Evolutionary conservation across 1,140 invertebrate species (phyloP), one percentile per base, ranked within the genome.

Genomic region (Caenorhabditis brenneri): DNA sequence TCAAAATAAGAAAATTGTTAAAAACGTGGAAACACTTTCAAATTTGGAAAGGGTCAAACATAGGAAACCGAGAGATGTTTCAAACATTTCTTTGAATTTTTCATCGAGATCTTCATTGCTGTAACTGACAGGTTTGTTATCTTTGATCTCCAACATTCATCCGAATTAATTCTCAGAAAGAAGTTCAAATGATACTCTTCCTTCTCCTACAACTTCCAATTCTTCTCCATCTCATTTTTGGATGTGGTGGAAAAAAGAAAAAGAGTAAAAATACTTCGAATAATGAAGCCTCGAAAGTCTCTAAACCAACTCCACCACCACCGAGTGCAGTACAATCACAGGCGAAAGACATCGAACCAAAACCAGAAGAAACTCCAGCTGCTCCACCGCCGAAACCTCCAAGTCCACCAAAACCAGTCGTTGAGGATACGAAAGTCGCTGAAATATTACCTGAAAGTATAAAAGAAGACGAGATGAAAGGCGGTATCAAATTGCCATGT

Each of bases 141-240:
- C n/a, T n/a, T n/a, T n/a, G n/a, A n/a, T n/a, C n/a, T n/a, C n/a
- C n/a, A n/a, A n/a, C n/a, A n/a, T n/a, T n/a, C n/a, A n/a, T n/a
- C 19, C 48, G 48, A 51, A n/a, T 16, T 42, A 42, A 42, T 6
- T n/a, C 5, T 42, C 58, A 74, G 65, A 42, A 10, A 74, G 65
- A 74, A 74, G 33, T 74, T 74, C 36, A 74, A 74, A 74, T 74
- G 65, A 74, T 74, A 42, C 65, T 74, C 58, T 65, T 65, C 58
- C 6, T 65, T 65, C 16, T 39, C 2, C 27, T 74, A 42, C 65
- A 31, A 27, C 24, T 46, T 19, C 9, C 36, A 42, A 12, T 74
- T 42, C 19, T 74, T 42, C 2, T 42, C 36, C n/a, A 10, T 24
- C 12, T 74, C n/a, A 3, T 42, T 0, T 27, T 24, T 0, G 33